Conservation (phyloP, 2,113 vertebrate genomes). For the Myxocyprinus asiaticus region DNA sequence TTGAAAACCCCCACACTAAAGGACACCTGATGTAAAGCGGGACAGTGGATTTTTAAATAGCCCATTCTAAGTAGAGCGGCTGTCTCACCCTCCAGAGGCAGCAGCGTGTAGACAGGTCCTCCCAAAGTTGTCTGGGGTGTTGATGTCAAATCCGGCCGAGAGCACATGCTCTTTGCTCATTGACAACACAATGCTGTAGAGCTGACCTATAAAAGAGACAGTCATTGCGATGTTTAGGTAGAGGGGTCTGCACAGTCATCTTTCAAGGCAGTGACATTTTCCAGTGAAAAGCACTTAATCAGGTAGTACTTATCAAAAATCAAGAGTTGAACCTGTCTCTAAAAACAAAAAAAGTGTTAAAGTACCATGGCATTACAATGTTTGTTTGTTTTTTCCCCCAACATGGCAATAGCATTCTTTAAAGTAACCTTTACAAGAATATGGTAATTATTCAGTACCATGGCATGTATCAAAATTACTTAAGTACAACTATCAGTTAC, state of each 20-base stretch:
- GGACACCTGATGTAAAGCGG: neutral
- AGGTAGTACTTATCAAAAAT: too few species aligned
- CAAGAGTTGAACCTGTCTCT: too few species aligned
- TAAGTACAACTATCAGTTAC: too few species aligned
- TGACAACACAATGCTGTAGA: slow-evolving; percentile 91
- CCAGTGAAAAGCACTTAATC: too few species aligned
- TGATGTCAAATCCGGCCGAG: slow-evolving; percentile 88
- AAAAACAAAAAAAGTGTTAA: too few species aligned
- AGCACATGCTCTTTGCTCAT: slow-evolving; percentile 93
- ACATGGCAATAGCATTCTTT: too few species aligned
- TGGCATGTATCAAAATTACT: too few species aligned
- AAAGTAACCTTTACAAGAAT: too few species aligned
- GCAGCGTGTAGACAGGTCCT: slow-evolving; percentile 96
- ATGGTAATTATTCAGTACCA: too few species aligned
- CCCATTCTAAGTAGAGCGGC: neutral
- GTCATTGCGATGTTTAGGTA: neutral
- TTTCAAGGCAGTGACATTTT: too few species aligned
- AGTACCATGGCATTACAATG: too few species aligned
- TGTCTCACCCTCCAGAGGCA: slow-evolving; percentile 90
- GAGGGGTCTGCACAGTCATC: neutral
- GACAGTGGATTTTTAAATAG: slow-evolving; percentile 23
- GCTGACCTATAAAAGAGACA: slow-evolving; percentile 78
- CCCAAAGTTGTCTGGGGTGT: slow-evolving; percentile 87
- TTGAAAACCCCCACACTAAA: neutral
- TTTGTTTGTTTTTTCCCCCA: too few species aligned